phyloP scores from a whole-genome alignment of 2,113 vertebrate species.

The Festucalex cinctus region DNA sequence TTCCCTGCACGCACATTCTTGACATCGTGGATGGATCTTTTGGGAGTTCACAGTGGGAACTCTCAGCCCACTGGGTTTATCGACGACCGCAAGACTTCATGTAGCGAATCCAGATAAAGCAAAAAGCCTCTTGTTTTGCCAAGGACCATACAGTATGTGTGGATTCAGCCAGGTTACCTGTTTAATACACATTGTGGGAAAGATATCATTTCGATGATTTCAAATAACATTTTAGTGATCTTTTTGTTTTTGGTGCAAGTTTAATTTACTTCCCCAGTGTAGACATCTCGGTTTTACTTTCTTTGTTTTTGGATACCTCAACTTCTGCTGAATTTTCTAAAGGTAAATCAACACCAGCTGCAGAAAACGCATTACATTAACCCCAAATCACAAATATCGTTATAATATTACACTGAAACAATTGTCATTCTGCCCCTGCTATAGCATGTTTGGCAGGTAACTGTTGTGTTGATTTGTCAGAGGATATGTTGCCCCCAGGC shows the following conservation, averaged over 20 bases:
- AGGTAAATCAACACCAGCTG: too few species aligned
- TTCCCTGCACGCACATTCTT: conserved; percentile 10
- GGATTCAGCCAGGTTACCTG: not conserved
- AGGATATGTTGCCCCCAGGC: too few species aligned
- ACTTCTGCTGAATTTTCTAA: too few species aligned
- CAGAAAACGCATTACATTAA: too few species aligned
- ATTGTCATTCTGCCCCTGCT: too few species aligned
- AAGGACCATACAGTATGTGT: not conserved
- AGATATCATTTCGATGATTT: not conserved
- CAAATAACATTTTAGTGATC: not conserved
- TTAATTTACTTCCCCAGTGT: not conserved
- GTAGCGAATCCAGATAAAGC: conserved; percentile 32
- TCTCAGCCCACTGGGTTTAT: conserved; percentile 28
- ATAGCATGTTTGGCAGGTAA: too few species aligned
- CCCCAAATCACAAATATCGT: too few species aligned
- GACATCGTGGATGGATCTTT: conserved; percentile 3
- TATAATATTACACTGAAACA: too few species aligned
- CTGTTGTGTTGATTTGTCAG: too few species aligned
- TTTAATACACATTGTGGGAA: not conserved
- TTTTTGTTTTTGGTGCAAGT: not conserved
- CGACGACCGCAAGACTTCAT: conserved; percentile 37
- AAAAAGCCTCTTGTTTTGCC: conserved; percentile 32
- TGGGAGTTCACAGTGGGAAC: conserved; percentile 28
- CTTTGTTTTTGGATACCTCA: too few species aligned
- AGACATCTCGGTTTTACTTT: too few species aligned